Percentiles rank a stretch among this genome's conserved stretches.
These are phyloP conservation scores for Aphaenogaster floridana DNA, from an alignment of 1,140 invertebrate genomes.

Conservation along the genomic window DNA sequence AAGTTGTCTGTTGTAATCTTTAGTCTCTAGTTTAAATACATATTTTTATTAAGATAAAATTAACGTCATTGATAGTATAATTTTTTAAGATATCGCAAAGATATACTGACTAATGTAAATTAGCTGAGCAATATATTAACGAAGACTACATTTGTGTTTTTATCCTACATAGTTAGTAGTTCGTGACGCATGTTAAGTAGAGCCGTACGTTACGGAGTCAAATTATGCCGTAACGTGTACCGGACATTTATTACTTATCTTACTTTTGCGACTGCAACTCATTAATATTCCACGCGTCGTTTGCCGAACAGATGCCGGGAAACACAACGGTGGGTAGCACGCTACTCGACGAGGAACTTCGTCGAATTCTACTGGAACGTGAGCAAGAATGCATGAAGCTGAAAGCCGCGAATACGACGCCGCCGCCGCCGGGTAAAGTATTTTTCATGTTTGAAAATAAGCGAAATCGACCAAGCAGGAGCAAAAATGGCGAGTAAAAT, in stretches of 20 bases:
- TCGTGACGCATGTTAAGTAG: conserved; percentile 9
- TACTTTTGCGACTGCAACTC: conserved; percentile 42
- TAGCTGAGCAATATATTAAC: neutral
- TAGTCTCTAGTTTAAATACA: neutral
- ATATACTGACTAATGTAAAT: neutral
- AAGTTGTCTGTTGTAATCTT: neutral
- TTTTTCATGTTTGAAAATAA: conserved; percentile 44
- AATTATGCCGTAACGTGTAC: conserved; percentile 21
- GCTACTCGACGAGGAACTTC: conserved; percentile 78
- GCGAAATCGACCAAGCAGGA: neutral
- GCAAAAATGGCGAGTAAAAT: conserved; percentile 22
- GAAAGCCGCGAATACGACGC: conserved; percentile 73
- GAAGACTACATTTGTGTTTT: conserved; percentile 14
- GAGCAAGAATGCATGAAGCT: conserved; percentile 75
- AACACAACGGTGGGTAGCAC: conserved; percentile 80
- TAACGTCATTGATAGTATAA: neutral
- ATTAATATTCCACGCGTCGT: conserved; percentile 53
- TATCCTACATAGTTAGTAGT: neutral
- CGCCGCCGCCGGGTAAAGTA: conserved; percentile 75
- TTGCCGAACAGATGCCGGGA: conserved; percentile 75
- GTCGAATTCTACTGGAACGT: conserved; percentile 74
- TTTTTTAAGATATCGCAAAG: too few species aligned
- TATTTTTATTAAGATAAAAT: neutral
- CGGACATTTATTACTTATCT: conserved; percentile 30
- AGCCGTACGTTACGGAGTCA: neutral